Percentiles rank a stretch among this genome's conserved stretches.
Evolutionary conservation across 2,888 invertebrate species (phyloP).

Genomic region (Noctua janthe): DNA sequence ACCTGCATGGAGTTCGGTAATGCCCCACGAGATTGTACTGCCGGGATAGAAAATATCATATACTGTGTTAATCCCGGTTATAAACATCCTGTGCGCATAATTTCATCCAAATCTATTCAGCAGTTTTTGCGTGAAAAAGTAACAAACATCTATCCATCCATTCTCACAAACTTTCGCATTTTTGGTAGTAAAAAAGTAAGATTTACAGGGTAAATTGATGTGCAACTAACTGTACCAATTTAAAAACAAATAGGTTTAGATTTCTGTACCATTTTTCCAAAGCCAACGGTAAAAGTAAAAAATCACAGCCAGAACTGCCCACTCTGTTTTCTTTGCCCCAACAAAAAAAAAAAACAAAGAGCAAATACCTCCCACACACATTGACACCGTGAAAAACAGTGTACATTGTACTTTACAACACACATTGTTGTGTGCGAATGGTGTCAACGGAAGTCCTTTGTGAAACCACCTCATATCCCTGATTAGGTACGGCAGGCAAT

Average conservation of each 20-base stretch:
- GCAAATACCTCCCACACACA: slow-evolving; percentile 13
- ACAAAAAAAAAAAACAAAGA: slow-evolving; percentile 15
- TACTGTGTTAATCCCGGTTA: no score
- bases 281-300: background rate
- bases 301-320: background rate
- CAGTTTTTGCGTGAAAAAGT: background rate
- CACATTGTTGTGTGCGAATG: slow-evolving; percentile 69
- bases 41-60: no score
- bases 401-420: slow-evolving; percentile 67
- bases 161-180: no score
- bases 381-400: slow-evolving; percentile 53
- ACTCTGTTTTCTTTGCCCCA: slow-evolving; percentile 4
- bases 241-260: background rate
- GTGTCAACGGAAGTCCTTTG: slow-evolving; percentile 71
- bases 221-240: background rate
- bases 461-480: slow-evolving; percentile 73
- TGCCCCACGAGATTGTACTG: no score
- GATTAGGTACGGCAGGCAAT: slow-evolving; percentile 68
- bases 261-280: background rate
- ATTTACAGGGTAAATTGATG: background rate
- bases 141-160: no score
- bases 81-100: no score
- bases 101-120: background rate
- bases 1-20: no score
- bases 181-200: no score